Percentiles rank a stretch among this genome's conserved stretches.
These are phyloP conservation scores for Phymastichus coffea DNA, from an alignment of 1,140 invertebrate species.

Conservation along the genomic window DNA sequence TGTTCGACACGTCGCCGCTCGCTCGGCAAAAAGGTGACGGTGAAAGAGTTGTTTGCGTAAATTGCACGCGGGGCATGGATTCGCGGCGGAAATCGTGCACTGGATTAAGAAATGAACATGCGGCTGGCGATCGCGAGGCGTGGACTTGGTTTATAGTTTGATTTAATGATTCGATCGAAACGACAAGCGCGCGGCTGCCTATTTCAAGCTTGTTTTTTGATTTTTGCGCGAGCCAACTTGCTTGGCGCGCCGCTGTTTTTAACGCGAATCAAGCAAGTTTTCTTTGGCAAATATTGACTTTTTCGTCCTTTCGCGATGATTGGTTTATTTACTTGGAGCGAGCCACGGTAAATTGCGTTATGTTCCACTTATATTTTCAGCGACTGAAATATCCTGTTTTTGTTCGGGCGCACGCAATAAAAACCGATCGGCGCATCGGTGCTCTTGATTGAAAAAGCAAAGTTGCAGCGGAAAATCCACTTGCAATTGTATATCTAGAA, in stretches of 20 bases:
- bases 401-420: neutral
- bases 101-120: slow-evolving; percentile 11
- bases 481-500: no score
- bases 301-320: neutral
- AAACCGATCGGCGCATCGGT: no score
- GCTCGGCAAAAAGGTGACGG: neutral
- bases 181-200: neutral
- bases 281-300: neutral
- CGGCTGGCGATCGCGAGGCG: neutral
- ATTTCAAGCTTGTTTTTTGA: no score
- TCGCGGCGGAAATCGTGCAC: neutral
- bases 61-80: neutral
- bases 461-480: no score
- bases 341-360: no score
- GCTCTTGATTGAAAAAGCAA: neutral
- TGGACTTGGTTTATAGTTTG: slow-evolving; percentile 10
- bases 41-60: no score
- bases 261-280: no score
- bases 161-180: slow-evolving; percentile 25
- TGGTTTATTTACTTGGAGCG: neutral
- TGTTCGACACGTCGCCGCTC: slow-evolving; percentile 22
- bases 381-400: no score
- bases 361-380: no score
- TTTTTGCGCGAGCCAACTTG: no score
- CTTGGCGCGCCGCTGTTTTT: no score